phyloP scores from a whole-genome alignment of 2,888 invertebrate species.

The Harpalus rubripes region DNA sequence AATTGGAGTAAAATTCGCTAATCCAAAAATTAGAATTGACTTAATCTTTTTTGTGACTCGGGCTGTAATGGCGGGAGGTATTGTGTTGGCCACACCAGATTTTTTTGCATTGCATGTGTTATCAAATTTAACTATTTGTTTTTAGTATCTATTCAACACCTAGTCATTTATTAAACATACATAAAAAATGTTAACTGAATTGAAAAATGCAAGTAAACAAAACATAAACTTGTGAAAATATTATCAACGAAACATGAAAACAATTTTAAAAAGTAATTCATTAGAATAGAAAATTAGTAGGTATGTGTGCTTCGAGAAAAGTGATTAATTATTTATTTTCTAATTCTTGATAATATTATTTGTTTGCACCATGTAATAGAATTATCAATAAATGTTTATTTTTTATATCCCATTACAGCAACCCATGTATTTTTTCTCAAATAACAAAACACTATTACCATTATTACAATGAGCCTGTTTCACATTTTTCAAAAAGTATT shows the following conservation, averaged over 20 bases:
- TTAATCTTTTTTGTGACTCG: too few species aligned
- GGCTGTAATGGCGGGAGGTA: too few species aligned
- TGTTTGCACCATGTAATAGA: not conserved
- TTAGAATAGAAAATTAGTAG: not conserved
- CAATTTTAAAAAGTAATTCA: not conserved
- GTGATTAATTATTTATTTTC: not conserved
- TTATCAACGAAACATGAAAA: not conserved
- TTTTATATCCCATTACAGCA: too few species aligned
- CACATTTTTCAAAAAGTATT: too few species aligned
- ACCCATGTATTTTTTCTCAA: too few species aligned
- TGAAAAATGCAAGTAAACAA: not conserved
- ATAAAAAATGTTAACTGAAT: not conserved
- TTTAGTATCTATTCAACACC: not conserved
- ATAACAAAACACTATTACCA: too few species aligned
- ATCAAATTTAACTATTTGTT: too few species aligned
- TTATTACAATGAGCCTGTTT: too few species aligned
- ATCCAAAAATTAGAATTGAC: too few species aligned
- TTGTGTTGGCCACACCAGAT: too few species aligned
- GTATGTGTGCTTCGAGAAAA: not conserved
- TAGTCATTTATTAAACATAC: not conserved
- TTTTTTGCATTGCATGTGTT: too few species aligned
- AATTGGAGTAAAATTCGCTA: too few species aligned
- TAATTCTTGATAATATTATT: not conserved
- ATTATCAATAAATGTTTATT: not conserved
- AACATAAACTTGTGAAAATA: not conserved